Evolutionary conservation across 2,797 vertebrate genomes (phyloP), one percentile per base, ranked within the genome.

Genomic region (Phoeniculus purpureus): DNA sequence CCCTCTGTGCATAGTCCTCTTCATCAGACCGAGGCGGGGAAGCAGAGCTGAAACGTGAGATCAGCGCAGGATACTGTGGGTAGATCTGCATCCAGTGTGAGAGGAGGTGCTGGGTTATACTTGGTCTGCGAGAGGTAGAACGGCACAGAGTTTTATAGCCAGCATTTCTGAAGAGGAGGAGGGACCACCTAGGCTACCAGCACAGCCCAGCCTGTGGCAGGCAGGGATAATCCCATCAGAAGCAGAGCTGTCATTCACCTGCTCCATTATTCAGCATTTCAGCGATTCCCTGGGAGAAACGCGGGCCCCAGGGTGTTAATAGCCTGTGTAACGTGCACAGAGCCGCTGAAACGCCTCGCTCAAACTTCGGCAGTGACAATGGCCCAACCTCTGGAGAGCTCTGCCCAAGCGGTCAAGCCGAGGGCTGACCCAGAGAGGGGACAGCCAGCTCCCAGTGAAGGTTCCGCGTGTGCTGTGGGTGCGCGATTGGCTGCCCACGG

Each of bases 171-270:
- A 70, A 32, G 47, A 66, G 10, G 47, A 68, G 32, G 47, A 64
- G 13, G 52, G 54, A 74, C 52, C 34, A 22, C 22, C 45, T 14
- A 50, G 34, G 45, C 40, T 83, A 60, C 50, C 43, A 31, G 17
- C 45, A 37, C 56, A 89, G 55, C 86, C 92, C 96, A 96, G 92
- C 87, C 90, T 20, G 81, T 45, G 10, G 94, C 85, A 74, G 58
- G 37, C 48, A 68, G 0, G 0, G 51, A 51, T 21, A 70, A 86
- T n/a, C 58, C 86, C 2, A 19, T 81, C 55, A 90, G 90, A 88
- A 94, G 73, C 65, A 81, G 79, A 80, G 71, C 50, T 27, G 64
- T 61, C 25, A 77, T 82, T 65, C 61, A 56, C 60, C 45, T 71
- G 61, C 87, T 91, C 81, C 67, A 51, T 85, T 55, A 92, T 90